A percentile compares a stretch with the other conserved stretches of the same genome.
Conservation (phyloP, 2,888 invertebrate genomes). For the Magallana nippona region DNA sequence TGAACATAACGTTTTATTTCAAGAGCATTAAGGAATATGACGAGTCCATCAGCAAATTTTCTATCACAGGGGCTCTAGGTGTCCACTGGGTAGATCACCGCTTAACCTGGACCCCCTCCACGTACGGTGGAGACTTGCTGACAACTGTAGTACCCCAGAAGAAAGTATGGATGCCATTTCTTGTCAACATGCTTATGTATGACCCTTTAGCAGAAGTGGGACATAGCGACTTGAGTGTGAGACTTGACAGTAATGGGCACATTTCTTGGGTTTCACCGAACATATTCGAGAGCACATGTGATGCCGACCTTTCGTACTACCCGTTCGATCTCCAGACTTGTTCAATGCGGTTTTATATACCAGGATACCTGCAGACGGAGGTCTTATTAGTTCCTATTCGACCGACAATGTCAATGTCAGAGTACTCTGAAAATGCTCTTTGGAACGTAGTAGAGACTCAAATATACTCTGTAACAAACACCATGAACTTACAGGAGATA, state of each 20-base stretch:
- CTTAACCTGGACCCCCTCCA: background rate
- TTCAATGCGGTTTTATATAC: background rate
- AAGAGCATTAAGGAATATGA: background rate
- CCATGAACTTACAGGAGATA: background rate
- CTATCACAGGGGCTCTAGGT: background rate
- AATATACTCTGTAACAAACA: background rate
- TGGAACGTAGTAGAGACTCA: background rate
- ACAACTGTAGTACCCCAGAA: background rate
- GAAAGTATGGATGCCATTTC: background rate
- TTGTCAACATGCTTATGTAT: conserved; percentile 7
- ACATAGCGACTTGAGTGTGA: background rate
- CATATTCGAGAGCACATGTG: conserved; percentile 2
- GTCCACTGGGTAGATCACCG: background rate
- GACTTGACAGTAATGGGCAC: background rate
- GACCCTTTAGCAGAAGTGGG: background rate
- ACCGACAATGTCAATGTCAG: background rate
- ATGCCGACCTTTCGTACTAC: background rate
- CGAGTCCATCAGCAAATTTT: conserved; percentile 1
- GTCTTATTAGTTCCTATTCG: background rate
- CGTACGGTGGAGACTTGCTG: background rate
- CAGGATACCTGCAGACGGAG: background rate
- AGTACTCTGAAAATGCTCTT: background rate
- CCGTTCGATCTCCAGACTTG: background rate
- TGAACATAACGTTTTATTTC: background rate
- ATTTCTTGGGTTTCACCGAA: background rate